Evolutionary conservation across 1,140 invertebrate species (phyloP), one percentile per base, ranked within the genome.

Genomic region (Drosophila virilis): DNA sequence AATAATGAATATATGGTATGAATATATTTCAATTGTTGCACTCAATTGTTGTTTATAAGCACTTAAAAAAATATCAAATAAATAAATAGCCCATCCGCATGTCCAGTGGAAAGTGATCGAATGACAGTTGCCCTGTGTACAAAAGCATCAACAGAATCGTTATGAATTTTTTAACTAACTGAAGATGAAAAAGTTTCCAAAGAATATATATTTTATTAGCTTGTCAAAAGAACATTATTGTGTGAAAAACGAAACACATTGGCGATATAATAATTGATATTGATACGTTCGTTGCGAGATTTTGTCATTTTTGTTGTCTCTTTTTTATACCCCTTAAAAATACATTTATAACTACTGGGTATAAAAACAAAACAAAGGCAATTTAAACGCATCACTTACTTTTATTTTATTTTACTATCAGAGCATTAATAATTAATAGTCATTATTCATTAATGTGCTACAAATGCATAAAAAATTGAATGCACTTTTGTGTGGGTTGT

Each of bases 401-500:
- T 81, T 74, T 73, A 57, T 76, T 69, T 67, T 70, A 66, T 64
- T 76, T 73, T 28, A 35, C 54, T 70, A 58, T 57, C 35, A 66
- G 66, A 54, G 45, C 74, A 58, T 76, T 64, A 75, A 76, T 69
- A 73, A 78, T 82, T 72, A 51, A 73, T 51, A 66, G 78, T 78
- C 69, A 82, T 78, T 69, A 69, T 51, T 73, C 60, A 73, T 75
- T 85, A 72, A 81, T 72, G 57, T 22, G 52, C 48, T 67, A 50
- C 42, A 76, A 76, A 76, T 76, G 80, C 74, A 61, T 69, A 48
- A 65, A 64, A 71, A 72, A 83, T 64, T 46, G 45, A 35, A 43
- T 8, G 13, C 40, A 22, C 50, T 78, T 52, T 69, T 71, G 48
- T 17, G 8, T 37, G 32, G 15, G 33, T 58, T 52, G 12, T 64